Base-by-base conservation (phyloP, 2,888 invertebrate species). In the Endomychus coccineus region DNA sequence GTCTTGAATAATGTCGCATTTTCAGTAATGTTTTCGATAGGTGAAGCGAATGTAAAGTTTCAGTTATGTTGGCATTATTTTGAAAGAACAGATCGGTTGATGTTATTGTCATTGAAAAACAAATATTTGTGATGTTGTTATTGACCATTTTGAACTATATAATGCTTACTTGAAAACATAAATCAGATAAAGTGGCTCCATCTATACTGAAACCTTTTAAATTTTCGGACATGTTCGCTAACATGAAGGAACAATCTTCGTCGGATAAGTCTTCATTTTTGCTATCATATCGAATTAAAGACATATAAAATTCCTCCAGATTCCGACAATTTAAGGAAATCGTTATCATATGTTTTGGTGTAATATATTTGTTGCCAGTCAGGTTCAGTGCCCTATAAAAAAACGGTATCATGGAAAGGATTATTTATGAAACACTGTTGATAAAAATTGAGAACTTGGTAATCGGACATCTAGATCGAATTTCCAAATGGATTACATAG, bases 161-260 rank as follows among this genome's bases (percentile, higher is more conserved):
- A 22, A 3, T 22, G 5, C 2, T 31, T 16, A 37, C 38, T 21
- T 38, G 38, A 28, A 38, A 38, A 11, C 33, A 33, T 16, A 19
- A 16, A 23, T 38, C 38, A 14, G 33, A 33, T 11, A 38, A 27
- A 3, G 28, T 38, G 10, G 38, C 27, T 10, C 33, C 32, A 38
- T 38, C 38, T 9, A 38, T 38, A 27, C 15, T 15, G 11, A 38
- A 33, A n/a, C 38, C 38, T 17, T 34, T 32, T 24, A 38, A 24
- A 17, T 23, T 38, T 2, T 16, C 28, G n/a, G 23, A 21, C 33
- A 38, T 28, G 21, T 33, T 38, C 11, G 32, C 27, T 23, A 38
- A 25, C 14, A 38, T 34, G n/a, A 38, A 38, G 25, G 4, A 28
- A 12, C 38, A 38, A 23, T 38, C 38, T 13, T 38, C 33, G 17